Percentiles rank a stretch among this genome's conserved stretches.
Evolutionary conservation across 2,797 vertebrate genomes (phyloP).

Genomic region (Scolopax rusticola): DNA sequence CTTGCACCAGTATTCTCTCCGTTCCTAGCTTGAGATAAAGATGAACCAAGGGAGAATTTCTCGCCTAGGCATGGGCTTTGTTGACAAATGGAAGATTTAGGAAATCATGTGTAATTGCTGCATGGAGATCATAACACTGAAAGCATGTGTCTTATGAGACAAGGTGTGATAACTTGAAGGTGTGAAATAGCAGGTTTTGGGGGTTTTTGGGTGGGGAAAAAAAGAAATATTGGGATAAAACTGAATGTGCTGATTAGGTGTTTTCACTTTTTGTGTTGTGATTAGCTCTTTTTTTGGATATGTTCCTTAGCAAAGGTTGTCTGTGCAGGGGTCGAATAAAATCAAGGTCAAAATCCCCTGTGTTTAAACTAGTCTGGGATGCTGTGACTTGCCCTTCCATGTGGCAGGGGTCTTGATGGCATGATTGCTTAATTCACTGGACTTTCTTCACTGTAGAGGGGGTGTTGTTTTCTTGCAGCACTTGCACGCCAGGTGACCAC

Average conservation of each 20-base stretch:
- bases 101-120: neutral
- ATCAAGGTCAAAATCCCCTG: neutral
- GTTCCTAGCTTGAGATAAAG: neutral
- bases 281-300: neutral
- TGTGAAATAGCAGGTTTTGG: neutral
- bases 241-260: neutral
- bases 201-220: neutral
- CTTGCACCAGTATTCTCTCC: neutral
- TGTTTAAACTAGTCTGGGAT: neutral
- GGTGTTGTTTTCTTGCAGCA: neutral
- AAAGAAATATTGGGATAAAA: neutral
- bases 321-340: neutral
- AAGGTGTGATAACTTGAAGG: neutral
- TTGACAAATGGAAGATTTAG: conserved; percentile 3
- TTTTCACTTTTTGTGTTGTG: neutral
- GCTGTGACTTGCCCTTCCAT: too few species aligned
- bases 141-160: neutral
- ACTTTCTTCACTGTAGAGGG: neutral
- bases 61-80: neutral
- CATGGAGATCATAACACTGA: neutral
- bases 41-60: neutral
- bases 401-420: neutral
- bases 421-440: neutral
- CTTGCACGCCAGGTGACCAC: neutral
- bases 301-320: neutral